A percentile compares a stretch with the other conserved stretches of the same genome.
phyloP scores from a whole-genome alignment of 2,888 invertebrate genomes.

The Euproctis similis region DNA sequence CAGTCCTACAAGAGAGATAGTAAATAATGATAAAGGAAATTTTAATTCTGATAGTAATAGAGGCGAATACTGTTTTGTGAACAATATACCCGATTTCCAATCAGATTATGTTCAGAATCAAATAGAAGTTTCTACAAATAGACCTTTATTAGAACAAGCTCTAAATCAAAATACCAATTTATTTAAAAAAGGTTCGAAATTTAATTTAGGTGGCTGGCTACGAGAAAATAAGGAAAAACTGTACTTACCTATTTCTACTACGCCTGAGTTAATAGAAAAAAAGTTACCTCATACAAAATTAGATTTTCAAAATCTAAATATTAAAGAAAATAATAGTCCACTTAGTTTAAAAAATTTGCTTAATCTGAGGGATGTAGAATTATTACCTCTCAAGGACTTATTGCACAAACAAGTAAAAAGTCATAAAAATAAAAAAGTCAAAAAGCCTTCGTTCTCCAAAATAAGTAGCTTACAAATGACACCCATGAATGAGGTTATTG shows the following conservation, averaged over 20 bases:
- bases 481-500: too few species aligned
- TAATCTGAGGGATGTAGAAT: conserved; percentile 42
- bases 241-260: too few species aligned
- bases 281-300: conserved; percentile 7
- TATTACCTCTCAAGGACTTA: conserved; percentile 21
- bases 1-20: too few species aligned
- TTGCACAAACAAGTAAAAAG: conserved; percentile 18
- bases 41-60: conserved; percentile 7
- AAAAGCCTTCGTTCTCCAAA: too few species aligned
- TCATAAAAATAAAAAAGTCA: background rate
- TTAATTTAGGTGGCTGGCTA: conserved; percentile 11
- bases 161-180: conserved; percentile 1
- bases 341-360: conserved; percentile 30
- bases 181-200: conserved; percentile 18
- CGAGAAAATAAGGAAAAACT: conserved; percentile 3
- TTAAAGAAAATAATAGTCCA: conserved; percentile 9
- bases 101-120: conserved; percentile 5
- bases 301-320: background rate
- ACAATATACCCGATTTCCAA: conserved; percentile 7
- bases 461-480: too few species aligned
- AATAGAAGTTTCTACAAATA: conserved; percentile 7
- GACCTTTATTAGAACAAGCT: conserved; percentile 3
- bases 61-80: conserved; percentile 2
- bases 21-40: too few species aligned
- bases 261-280: conserved; percentile 12